Evolutionary conservation across 1,140 invertebrate genomes (phyloP).

Genomic region (Lepidurus apus): DNA sequence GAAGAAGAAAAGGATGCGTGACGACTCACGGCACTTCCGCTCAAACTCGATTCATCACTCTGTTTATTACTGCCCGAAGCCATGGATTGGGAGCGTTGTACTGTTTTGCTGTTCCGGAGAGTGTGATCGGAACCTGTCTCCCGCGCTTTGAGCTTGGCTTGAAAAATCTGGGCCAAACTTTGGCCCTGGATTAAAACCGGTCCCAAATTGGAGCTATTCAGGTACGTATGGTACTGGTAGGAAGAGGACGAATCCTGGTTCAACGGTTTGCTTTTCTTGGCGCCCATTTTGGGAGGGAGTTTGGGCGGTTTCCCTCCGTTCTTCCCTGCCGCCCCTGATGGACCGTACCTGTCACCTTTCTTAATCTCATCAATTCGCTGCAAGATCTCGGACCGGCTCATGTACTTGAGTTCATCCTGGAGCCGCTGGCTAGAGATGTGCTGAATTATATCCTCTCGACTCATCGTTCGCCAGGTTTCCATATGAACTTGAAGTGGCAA

Average conservation of each 20-base stretch:
- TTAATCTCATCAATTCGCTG: constrained; percentile 35
- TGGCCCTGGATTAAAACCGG: background rate
- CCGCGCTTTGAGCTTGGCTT: constrained; percentile 28
- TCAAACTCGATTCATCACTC: background rate
- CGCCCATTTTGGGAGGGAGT: background rate
- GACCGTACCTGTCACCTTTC: constrained; percentile 13
- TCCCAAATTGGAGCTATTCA: constrained; percentile 22
- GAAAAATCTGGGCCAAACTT: constrained; percentile 30
- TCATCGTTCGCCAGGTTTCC: constrained; percentile 38
- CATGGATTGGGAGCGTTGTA: background rate
- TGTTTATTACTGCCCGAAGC: background rate
- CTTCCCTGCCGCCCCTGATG: background rate
- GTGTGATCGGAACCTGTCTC: background rate
- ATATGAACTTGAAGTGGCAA: constrained; percentile 38
- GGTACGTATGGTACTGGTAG: constrained; percentile 26
- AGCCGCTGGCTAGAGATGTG: constrained; percentile 36
- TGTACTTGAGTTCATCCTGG: constrained; percentile 35
- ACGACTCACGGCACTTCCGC: background rate
- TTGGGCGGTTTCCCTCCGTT: background rate
- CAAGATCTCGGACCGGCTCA: constrained; percentile 38
- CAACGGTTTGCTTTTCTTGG: constrained; percentile 1
- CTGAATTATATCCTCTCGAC: constrained; percentile 36
- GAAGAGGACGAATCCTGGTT: background rate
- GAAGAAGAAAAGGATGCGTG: background rate
- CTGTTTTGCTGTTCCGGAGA: background rate